Percentiles rank a stretch among this genome's conserved stretches.
phyloP scores from a whole-genome alignment of 2,888 invertebrate species.

The Machimus atricapillus region DNA sequence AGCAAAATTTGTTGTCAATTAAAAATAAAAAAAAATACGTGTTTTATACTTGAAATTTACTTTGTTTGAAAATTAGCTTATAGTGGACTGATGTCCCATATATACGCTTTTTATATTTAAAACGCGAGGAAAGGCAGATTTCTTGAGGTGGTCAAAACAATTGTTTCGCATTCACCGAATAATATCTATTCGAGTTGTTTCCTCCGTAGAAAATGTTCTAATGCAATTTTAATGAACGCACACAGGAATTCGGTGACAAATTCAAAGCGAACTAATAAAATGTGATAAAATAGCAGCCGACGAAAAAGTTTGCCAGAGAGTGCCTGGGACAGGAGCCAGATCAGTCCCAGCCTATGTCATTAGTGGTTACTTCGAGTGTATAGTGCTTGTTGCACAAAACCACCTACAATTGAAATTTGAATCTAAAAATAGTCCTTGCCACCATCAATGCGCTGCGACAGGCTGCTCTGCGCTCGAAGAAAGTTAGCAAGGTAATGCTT shows the following conservation, averaged over 20 bases:
- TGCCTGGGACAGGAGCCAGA: conserved; percentile 50
- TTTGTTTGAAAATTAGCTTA: background rate
- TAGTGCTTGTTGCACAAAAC: conserved; percentile 45
- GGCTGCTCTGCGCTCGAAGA: conserved; percentile 29
- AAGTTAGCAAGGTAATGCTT: background rate
- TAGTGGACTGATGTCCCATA: background rate
- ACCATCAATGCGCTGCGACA: conserved; percentile 52
- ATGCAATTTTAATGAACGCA: conserved; percentile 30
- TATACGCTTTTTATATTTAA: background rate
- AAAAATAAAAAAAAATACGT: background rate
- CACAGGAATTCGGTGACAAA: conserved; percentile 29
- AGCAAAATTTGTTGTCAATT: background rate
- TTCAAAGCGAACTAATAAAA: conserved; percentile 33
- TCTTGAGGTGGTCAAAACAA: background rate
- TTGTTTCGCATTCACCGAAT: background rate
- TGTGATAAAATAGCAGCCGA: conserved; percentile 19
- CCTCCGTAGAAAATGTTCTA: background rate
- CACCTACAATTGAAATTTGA: conserved; percentile 59
- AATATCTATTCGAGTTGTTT: background rate
- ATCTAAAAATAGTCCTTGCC: conserved; percentile 59
- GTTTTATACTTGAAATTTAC: background rate
- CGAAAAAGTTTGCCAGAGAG: conserved; percentile 35
- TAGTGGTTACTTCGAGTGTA: conserved; percentile 42
- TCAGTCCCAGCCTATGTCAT: conserved; percentile 44
- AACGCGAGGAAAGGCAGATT: background rate